phyloP scores from a whole-genome alignment of 1,140 invertebrate species.

The Aricia agestis region DNA sequence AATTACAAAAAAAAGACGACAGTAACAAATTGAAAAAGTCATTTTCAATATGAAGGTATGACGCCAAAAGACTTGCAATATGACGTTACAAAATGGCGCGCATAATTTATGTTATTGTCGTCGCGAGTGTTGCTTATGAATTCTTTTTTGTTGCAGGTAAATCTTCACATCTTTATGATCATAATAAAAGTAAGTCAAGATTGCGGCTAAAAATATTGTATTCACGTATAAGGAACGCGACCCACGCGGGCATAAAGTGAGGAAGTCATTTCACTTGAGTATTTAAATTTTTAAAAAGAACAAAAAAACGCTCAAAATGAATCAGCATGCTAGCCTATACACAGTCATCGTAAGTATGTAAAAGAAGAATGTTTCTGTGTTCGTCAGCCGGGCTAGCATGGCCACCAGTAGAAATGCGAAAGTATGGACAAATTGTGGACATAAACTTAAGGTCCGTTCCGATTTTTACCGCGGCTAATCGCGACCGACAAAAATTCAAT shows the following conservation, averaged over 20 bases:
- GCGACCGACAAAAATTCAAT: no score
- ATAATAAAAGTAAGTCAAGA: slow-evolving; percentile 12
- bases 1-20: background rate
- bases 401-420: no score
- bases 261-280: background rate
- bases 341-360: no score
- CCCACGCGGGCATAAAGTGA: background rate
- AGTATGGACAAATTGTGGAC: no score
- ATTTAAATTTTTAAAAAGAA: no score
- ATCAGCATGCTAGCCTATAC: no score
- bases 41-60: background rate
- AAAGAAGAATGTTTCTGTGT: no score
- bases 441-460: no score
- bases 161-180: slow-evolving; percentile 1
- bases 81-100: background rate
- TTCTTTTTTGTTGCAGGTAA: slow-evolving; percentile 21
- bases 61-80: background rate
- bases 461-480: no score
- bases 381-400: no score
- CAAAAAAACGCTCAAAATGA: no score
- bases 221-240: background rate
- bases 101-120: background rate
- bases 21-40: slow-evolving; percentile 4
- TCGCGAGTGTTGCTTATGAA: slow-evolving; percentile 2
- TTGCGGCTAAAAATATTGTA: background rate